Conservation (phyloP, 2,888 invertebrate genomes). For the Acanthococcus lagerstroemiae region DNA sequence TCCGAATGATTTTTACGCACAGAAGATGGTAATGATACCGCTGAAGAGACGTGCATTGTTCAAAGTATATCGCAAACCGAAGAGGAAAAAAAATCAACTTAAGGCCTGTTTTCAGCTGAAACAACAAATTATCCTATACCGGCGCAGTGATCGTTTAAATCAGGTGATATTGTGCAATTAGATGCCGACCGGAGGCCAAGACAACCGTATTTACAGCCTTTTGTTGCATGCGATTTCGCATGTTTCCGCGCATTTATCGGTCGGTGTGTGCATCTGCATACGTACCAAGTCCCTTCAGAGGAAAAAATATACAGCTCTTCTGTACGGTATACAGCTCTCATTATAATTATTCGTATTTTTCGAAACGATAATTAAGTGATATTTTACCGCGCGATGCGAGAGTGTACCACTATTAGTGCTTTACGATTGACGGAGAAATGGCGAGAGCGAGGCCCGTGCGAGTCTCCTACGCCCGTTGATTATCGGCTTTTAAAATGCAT, state of each 20-base stretch:
- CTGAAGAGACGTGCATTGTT: not conserved
- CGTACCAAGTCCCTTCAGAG: slow-evolving; percentile 9
- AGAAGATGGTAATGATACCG: not conserved
- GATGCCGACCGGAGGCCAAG: slow-evolving; percentile 18
- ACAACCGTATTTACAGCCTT: slow-evolving; percentile 16
- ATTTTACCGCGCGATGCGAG: slow-evolving; percentile 18
- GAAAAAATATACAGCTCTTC: not conserved
- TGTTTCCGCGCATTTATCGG: slow-evolving; percentile 21
- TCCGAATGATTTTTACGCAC: not conserved
- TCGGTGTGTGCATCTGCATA: not conserved
- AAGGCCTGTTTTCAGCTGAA: not conserved
- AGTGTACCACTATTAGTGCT: slow-evolving; percentile 1
- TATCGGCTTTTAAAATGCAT: slow-evolving; percentile 7
- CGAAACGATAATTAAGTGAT: slow-evolving; percentile 25
- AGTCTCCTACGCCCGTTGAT: slow-evolving; percentile 7
- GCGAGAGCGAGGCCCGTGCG: not conserved
- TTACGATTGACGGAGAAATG: slow-evolving; percentile 8
- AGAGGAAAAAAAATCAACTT: not conserved
- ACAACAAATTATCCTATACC: slow-evolving; percentile 23
- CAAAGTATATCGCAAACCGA: not conserved
- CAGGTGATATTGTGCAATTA: slow-evolving; percentile 28
- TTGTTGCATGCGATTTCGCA: slow-evolving; percentile 29
- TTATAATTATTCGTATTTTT: slow-evolving; percentile 20
- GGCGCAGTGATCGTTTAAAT: slow-evolving; percentile 21
- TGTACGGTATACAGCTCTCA: not conserved